Evolutionary conservation across 2,888 invertebrate species (phyloP), one percentile per base, ranked within the genome.

Genomic region (Cryptophagus acutangulus): DNA sequence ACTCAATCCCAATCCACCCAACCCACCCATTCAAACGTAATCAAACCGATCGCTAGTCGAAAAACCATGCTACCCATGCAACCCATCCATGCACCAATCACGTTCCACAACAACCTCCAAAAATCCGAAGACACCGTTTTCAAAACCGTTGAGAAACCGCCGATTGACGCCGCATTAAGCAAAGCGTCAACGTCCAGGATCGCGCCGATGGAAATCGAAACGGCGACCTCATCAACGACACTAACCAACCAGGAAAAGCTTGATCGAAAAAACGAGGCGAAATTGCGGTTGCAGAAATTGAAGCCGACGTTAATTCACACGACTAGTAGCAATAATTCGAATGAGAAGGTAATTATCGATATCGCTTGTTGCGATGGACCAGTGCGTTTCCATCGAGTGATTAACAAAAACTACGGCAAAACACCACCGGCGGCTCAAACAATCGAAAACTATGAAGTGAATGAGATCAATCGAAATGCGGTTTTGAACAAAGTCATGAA

Each of bases 311-410:
- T 15, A 40, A 42, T n/a, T n/a, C n/a, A n/a, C n/a, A n/a, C n/a
- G n/a, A n/a, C n/a, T n/a, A n/a, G n/a, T n/a, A n/a, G n/a, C n/a
- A n/a, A n/a, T n/a, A n/a, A n/a, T n/a, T n/a, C n/a, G 30, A 54
- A 59, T 48, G 65, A 68, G 17, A 79, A 77, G 61, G 79, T 85
- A 0, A 81, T 90, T 1, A 71, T 88, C 44, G 91, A 92, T 67
- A 78, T 91, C n/a, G 92, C 91, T 1, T 89, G 86, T 47, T 92
- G 92, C 67, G 92, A 92, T 67, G 92, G 92, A 0, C 92, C 92
- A 0, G 90, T 92, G 0, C 76, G 84, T 16, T 87, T 92, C 69
- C 87, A 87, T 55, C 76, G 91, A 1, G 88, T 92, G 2, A 71
- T 89, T 2, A 92, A 92, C 71, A 81, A 79, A 35, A 87, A 88